Base-by-base conservation (phyloP, 2,113 vertebrate genomes). In the Lophius piscatorius region DNA sequence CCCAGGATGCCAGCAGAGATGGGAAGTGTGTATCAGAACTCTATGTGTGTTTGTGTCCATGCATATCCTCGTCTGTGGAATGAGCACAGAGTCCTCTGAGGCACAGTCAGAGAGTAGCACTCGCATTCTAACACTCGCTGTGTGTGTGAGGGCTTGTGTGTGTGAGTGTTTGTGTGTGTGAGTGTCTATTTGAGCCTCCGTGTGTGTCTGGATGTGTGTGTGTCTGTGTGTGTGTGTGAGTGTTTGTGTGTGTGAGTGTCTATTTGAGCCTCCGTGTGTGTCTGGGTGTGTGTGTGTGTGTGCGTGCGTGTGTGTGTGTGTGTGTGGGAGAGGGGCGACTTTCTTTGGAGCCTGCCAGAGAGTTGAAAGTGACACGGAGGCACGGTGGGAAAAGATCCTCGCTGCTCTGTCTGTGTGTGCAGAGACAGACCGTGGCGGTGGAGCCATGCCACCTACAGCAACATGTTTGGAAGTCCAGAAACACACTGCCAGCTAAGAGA, bases 1-100 rank as follows among this genome's bases (percentile, higher is more conserved):
- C 84, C 68, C 84, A 82, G 82, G 75, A 85, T 84, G 82, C 80
- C 76, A 86, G 73, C 73, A 76, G 73, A 83, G 76, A 83, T 85
- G 74, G 81, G 75, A 84, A 82, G 77, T 76, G 82, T 83, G 81
- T 74, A 64, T 70, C 78, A 65, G 73, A 63, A 73, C 65, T 54
- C 28, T 51, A 7, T 22, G 61, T 45, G 61, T 21, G 56, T 52
- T 56, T 48, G 63, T 10, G 66, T 22, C 33, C 49, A 22, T 21
- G 57, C 56, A 45, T 55, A 72, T 84, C 66, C 76, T 72, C 51
- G 56, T 84, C 70, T 80, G 60, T 80, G 78, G 64, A 80, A 73
- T 71, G 72, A 70, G 78, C 71, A 63, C 69, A 40, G 31, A 63
- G 67, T 81, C 89, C 87, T 88, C 74, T 63, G 83, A 86, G 81